Conservation (phyloP, 2,797 vertebrate genomes). For the Cuculus canorus region DNA sequence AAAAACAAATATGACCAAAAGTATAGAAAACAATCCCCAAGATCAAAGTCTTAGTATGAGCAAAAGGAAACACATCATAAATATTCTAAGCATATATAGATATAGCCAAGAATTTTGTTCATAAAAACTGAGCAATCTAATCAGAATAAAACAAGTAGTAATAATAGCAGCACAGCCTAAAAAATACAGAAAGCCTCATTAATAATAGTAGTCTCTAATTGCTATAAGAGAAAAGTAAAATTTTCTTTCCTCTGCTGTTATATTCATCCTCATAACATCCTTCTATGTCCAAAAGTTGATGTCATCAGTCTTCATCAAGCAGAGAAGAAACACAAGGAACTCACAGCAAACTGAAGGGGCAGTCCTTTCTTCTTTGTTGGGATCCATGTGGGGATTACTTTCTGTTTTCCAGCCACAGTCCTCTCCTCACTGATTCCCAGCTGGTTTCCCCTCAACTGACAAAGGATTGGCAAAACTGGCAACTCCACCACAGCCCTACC, state of each 20-base stretch:
- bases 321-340: not conserved
- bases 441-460: not conserved
- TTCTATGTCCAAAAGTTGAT: not conserved
- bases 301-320: not conserved
- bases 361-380: not conserved
- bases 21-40: not conserved
- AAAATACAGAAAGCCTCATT: not conserved
- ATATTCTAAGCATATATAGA: not conserved
- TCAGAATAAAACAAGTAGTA: not conserved
- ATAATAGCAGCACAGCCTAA: not conserved
- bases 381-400: not conserved
- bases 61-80: not conserved
- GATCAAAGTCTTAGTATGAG: not conserved
- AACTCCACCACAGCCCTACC: not conserved
- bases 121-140: not conserved
- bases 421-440: not conserved
- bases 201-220: not conserved
- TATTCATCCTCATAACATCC: fast-evolving
- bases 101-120: not conserved
- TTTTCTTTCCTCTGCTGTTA: not conserved
- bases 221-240: not conserved
- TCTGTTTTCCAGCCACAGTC: not conserved
- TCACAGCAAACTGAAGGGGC: not conserved
- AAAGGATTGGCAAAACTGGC: not conserved
- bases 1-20: not conserved